Percentiles rank a stretch among this genome's conserved stretches.
phyloP scores from a whole-genome alignment of 2,888 invertebrate species.

The Apamea anceps region DNA sequence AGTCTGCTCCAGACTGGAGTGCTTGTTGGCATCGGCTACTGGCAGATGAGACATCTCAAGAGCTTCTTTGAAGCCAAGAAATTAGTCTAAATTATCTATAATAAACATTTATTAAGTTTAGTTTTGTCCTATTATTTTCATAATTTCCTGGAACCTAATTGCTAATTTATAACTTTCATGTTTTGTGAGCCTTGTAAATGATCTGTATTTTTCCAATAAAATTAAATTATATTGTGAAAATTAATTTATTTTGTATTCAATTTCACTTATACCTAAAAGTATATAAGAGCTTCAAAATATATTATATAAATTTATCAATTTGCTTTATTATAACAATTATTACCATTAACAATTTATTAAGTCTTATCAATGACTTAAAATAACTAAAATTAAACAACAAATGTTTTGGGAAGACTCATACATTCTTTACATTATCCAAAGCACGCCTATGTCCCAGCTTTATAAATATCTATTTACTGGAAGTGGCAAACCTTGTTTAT shows the following conservation, averaged over 20 bases:
- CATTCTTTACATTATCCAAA: background rate
- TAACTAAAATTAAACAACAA: background rate
- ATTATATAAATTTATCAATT: background rate
- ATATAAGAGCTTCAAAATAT: slow-evolving; percentile 17
- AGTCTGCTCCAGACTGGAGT: slow-evolving; percentile 97
- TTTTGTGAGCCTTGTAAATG: slow-evolving; percentile 74
- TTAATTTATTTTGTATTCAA: slow-evolving; percentile 62
- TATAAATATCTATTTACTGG: background rate
- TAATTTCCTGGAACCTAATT: slow-evolving; percentile 62
- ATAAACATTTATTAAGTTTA: slow-evolving; percentile 57
- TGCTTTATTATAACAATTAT: slow-evolving; percentile 6
- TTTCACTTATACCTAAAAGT: slow-evolving; percentile 31
- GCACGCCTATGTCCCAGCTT: too few relatives aligned
- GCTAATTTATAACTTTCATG: slow-evolving; percentile 51
- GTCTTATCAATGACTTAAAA: background rate
- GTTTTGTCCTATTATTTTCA: slow-evolving; percentile 62
- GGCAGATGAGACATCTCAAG: slow-evolving; percentile 99
- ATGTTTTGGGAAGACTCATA: background rate
- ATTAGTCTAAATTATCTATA: slow-evolving; percentile 92
- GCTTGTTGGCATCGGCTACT: slow-evolving; percentile 97
- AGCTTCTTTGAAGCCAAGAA: slow-evolving; percentile 99
- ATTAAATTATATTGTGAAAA: slow-evolving; percentile 67
- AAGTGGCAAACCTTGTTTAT: background rate
- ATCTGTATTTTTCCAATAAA: slow-evolving; percentile 84
- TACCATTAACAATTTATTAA: background rate